Evolutionary conservation across 2,113 vertebrate species (phyloP).

Genomic region (Amphiprion percula): DNA sequence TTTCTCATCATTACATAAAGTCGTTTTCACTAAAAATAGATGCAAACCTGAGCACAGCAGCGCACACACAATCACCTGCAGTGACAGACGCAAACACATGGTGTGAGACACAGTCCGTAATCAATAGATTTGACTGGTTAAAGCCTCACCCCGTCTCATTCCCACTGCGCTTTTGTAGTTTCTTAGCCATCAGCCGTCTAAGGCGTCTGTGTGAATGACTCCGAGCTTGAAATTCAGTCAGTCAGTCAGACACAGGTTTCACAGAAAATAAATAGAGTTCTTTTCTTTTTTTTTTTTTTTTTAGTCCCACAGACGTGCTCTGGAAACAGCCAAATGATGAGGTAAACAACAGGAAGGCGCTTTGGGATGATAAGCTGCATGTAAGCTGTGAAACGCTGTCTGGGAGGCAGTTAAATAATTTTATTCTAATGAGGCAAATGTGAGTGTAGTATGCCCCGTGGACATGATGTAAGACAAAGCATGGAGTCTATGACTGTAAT

Average conservation of each 20-base stretch:
- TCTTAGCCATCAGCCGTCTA: conserved; percentile 9
- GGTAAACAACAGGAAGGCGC: conserved; percentile 55
- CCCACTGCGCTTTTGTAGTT: conserved; percentile 34
- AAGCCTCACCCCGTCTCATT: conserved; percentile 8
- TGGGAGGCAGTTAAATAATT: conserved; percentile 49
- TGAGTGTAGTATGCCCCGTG: conserved; percentile 1
- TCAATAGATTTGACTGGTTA: conserved; percentile 41
- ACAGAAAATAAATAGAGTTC: conserved; percentile 43
- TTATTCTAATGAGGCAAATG: conserved; percentile 51
- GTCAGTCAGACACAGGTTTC: conserved; percentile 22
- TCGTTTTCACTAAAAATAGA: conserved; percentile 35
- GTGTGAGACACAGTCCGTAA: conserved; percentile 24
- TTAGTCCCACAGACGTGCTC: conserved; percentile 18
- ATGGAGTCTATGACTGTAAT: neutral
- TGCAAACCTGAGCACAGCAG: conserved; percentile 15
- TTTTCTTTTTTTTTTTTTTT: neutral
- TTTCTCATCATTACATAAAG: conserved; percentile 44
- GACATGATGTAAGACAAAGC: conserved; percentile 26
- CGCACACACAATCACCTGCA: conserved; percentile 15
- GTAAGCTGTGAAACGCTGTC: conserved; percentile 46
- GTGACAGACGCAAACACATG: neutral
- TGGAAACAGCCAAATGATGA: conserved; percentile 36
- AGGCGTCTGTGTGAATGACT: conserved; percentile 27
- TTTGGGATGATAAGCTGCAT: conserved; percentile 51
- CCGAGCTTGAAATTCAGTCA: conserved; percentile 4